A percentile compares a stretch with the other conserved stretches of the same genome.
These are phyloP conservation scores for Cynoglossus semilaevis DNA, from an alignment of 2,113 vertebrate genomes.

Conservation along the genomic window DNA sequence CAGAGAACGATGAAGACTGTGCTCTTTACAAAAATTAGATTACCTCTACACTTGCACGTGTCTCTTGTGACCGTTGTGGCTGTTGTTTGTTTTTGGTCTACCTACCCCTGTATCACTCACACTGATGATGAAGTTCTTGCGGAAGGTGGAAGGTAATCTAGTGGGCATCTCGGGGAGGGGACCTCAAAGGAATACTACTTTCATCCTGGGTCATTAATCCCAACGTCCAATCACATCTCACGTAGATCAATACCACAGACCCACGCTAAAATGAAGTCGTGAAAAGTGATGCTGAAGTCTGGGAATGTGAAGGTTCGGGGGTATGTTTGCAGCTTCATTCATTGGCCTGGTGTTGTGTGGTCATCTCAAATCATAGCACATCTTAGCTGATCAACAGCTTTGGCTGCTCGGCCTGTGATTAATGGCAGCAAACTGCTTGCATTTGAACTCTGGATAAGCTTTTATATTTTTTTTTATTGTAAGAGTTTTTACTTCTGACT, in stretches of 20 bases:
- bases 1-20: slow-evolving; percentile 51
- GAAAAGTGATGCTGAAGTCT: slow-evolving; percentile 63
- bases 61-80: slow-evolving; percentile 57
- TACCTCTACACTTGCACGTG: slow-evolving; percentile 52
- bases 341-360: slow-evolving; percentile 37
- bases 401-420: slow-evolving; percentile 31
- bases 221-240: slow-evolving; percentile 67
- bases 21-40: slow-evolving; percentile 67
- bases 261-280: slow-evolving; percentile 59
- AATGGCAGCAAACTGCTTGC: slow-evolving; percentile 25
- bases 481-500: slow-evolving; percentile 11
- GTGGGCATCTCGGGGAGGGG: slow-evolving; percentile 70
- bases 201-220: slow-evolving; percentile 75
- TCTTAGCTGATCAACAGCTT: slow-evolving; percentile 46
- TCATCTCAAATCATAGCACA: slow-evolving; percentile 37
- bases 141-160: slow-evolving; percentile 70
- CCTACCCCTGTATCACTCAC: slow-evolving; percentile 44
- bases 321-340: slow-evolving; percentile 57
- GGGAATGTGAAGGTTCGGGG: slow-evolving; percentile 37
- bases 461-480: background rate
- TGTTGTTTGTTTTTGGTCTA: slow-evolving; percentile 48
- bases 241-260: slow-evolving; percentile 72
- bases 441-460: slow-evolving; percentile 9
- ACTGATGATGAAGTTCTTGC: slow-evolving; percentile 66
- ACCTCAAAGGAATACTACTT: slow-evolving; percentile 70